A percentile compares a stretch with the other conserved stretches of the same genome.
These are phyloP conservation scores for Anthopleura xanthogrammica DNA, from an alignment of 92 coral and sea anemone species.

Conservation along the genomic window DNA sequence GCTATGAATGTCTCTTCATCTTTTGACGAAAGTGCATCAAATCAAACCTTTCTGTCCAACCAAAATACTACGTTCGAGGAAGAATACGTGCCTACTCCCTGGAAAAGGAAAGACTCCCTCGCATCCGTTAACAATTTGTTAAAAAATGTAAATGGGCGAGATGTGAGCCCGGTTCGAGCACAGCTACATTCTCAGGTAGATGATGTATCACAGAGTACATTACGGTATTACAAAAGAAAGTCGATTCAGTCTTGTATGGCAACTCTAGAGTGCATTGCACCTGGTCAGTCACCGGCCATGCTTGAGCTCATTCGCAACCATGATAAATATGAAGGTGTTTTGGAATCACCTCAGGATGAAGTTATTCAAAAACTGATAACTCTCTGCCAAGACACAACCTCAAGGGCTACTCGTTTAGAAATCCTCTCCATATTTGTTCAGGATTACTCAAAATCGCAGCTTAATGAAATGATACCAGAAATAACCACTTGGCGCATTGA, in stretches of 20 bases:
- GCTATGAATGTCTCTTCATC: too few species aligned
- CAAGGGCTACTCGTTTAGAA: constrained; percentile 30
- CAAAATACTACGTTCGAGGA: too few species aligned
- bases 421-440: constrained; percentile 47
- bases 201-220: constrained; percentile 33
- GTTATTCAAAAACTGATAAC: constrained; percentile 14
- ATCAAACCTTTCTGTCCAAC: too few species aligned
- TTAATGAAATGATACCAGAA: constrained; percentile 43
- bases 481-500: constrained; percentile 56
- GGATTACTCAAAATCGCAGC: constrained; percentile 40
- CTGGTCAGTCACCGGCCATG: constrained; percentile 25
- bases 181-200: constrained; percentile 25
- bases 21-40: too few species aligned
- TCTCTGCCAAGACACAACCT: constrained; percentile 35
- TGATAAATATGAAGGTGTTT: neutral
- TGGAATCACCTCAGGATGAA: constrained; percentile 1
- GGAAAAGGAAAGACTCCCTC: neutral
- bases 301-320: constrained; percentile 15
- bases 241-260: constrained; percentile 32
- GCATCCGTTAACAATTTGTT: constrained; percentile 25
- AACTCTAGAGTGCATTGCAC: constrained; percentile 36
- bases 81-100: too few species aligned
- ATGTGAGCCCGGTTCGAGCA: constrained; percentile 40
- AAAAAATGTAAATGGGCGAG: constrained; percentile 29
- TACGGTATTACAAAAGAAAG: constrained; percentile 45